Conservation (phyloP, 2,797 vertebrate genomes). For the Odontamblyopus lacepedii region DNA sequence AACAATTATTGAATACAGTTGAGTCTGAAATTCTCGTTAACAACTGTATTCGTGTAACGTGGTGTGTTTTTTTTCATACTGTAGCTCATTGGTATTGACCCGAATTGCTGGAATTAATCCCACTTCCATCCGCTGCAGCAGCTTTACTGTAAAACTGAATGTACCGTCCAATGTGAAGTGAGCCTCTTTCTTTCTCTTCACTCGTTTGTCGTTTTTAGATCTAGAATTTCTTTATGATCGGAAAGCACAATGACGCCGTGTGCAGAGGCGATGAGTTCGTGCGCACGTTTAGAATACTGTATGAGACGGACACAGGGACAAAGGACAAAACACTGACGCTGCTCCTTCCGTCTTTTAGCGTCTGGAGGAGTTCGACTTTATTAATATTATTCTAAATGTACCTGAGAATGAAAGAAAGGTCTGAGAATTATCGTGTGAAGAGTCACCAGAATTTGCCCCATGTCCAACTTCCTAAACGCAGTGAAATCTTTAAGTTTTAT, state of each 20-base stretch:
- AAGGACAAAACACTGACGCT: not conserved
- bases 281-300: not conserved
- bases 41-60: not conserved
- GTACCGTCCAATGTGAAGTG: not conserved
- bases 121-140: not conserved
- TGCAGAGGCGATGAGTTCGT: not conserved
- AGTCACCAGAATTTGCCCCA: not conserved
- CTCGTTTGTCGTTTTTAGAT: not conserved
- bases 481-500: too few relatives aligned
- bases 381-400: not conserved
- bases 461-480: not conserved
- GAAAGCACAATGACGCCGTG: not conserved
- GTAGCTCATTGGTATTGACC: not conserved
- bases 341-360: not conserved
- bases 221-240: not conserved
- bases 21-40: not conserved
- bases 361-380: not conserved
- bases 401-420: not conserved
- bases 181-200: not conserved
- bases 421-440: not conserved
- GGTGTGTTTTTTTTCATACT: not conserved
- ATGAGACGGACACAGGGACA: not conserved
- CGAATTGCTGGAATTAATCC: not conserved
- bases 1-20: not conserved
- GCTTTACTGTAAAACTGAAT: slow-evolving; percentile 3